Conservation (phyloP, 2,888 invertebrate genomes). For the Deilephila elpenor region DNA sequence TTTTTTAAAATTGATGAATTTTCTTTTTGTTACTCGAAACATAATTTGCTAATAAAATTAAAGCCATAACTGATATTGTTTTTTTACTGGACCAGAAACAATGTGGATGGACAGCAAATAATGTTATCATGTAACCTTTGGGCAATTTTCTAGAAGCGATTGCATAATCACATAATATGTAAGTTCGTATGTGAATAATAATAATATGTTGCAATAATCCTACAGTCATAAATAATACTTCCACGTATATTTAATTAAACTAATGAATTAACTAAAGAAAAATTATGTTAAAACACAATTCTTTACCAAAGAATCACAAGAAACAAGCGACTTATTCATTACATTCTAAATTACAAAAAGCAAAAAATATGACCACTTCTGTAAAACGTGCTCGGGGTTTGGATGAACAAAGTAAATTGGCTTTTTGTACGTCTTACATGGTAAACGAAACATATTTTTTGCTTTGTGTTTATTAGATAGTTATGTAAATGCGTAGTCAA, state of each 20-base stretch:
- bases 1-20: too few species aligned
- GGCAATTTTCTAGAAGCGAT: too few species aligned
- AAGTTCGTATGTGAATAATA: too few species aligned
- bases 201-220: too few species aligned
- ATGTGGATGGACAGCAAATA: too few species aligned
- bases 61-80: too few species aligned
- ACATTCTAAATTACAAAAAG: conserved; percentile 37
- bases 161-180: too few species aligned
- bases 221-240: too few species aligned
- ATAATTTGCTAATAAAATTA: too few species aligned
- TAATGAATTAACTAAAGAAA: not conserved
- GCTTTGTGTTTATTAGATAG: conserved; percentile 24
- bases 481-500: conserved; percentile 20
- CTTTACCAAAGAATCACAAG: conserved; percentile 33
- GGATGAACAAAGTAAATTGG: conserved; percentile 38
- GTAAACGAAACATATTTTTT: conserved; percentile 28
- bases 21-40: too few species aligned
- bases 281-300: not conserved
- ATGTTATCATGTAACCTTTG: too few species aligned
- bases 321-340: conserved; percentile 39
- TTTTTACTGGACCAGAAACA: too few species aligned
- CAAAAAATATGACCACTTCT: conserved; percentile 38
- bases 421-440: conserved; percentile 36
- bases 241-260: not conserved
- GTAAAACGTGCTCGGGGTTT: conserved; percentile 36